A percentile compares a stretch with the other conserved stretches of the same genome.
These are phyloP conservation scores for Aulostomus chinensis DNA, from an alignment of 2,797 vertebrate species.

Conservation along the genomic window DNA sequence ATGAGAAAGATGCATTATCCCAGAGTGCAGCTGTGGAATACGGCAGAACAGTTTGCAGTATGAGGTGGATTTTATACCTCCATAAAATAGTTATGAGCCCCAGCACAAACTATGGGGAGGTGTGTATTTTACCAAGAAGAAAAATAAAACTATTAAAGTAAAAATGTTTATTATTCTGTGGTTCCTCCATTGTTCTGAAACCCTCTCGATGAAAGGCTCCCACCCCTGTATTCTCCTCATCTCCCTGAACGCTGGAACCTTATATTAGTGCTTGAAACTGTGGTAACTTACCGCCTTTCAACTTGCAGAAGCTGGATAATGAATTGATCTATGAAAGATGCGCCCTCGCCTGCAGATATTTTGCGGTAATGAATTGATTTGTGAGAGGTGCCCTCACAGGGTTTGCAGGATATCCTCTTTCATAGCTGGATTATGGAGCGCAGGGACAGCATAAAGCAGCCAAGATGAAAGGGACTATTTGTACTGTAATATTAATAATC, in stretches of 20 bases:
- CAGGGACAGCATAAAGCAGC: slow-evolving; percentile 46
- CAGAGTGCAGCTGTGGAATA: slow-evolving; percentile 35
- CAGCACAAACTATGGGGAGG: slow-evolving; percentile 19
- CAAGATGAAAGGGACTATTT: slow-evolving; percentile 66
- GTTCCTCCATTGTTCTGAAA: slow-evolving; percentile 40
- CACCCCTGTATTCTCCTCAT: slow-evolving; percentile 42
- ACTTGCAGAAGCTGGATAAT: slow-evolving; percentile 68
- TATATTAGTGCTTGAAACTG: slow-evolving; percentile 65
- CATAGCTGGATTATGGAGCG: slow-evolving; percentile 64
- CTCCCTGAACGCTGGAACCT: slow-evolving; percentile 65
- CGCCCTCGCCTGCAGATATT: slow-evolving; percentile 62
- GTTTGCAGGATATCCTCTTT: slow-evolving; percentile 68
- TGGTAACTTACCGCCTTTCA: slow-evolving; percentile 73
- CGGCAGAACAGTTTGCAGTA: slow-evolving; percentile 12
- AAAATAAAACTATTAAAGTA: slow-evolving; percentile 42
- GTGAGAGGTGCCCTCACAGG: slow-evolving; percentile 61
- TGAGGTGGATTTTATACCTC: slow-evolving; percentile 46
- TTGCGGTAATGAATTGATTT: slow-evolving; percentile 79
- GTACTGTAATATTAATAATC: slow-evolving; percentile 66
- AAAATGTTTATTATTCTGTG: slow-evolving; percentile 28
- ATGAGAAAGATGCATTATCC: slow-evolving; percentile 52
- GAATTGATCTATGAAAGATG: slow-evolving; percentile 78
- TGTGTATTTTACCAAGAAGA: slow-evolving; percentile 14
- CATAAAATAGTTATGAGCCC: slow-evolving; percentile 54
- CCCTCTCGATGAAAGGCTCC: slow-evolving; percentile 55